Conservation (phyloP, 2,797 vertebrate species). For the Hippoglossus hippoglossus region DNA sequence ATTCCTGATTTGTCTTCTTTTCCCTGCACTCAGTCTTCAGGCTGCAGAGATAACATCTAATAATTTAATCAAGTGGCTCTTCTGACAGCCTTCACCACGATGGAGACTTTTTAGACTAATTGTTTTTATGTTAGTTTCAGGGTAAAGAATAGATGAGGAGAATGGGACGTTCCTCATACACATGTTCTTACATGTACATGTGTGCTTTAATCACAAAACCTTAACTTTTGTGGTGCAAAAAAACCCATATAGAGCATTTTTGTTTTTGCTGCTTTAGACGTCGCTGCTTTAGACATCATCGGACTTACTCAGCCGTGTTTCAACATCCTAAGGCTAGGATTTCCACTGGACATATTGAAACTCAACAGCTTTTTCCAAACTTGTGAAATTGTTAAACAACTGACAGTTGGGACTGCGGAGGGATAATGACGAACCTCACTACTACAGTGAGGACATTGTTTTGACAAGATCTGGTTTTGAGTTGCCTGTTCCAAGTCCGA, state of each 20-base stretch:
- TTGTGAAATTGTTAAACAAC: background rate
- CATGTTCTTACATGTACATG: background rate
- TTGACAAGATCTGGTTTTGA: slow-evolving; percentile 37
- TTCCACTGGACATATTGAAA: background rate
- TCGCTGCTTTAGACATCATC: background rate
- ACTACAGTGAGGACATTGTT: slow-evolving; percentile 29
- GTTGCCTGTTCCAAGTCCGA: slow-evolving; percentile 20
- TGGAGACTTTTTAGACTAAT: background rate
- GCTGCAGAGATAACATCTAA: slow-evolving; percentile 2
- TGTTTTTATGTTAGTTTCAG: too few species aligned
- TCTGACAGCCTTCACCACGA: background rate
- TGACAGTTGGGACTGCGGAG: slow-evolving; percentile 19
- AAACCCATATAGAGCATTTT: background rate
- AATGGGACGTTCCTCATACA: too few species aligned
- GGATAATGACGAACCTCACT: slow-evolving; percentile 21
- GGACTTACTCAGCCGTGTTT: background rate
- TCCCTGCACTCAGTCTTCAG: too few species aligned
- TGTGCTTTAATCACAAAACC: background rate
- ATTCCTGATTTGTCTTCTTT: too few species aligned
- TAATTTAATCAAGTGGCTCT: background rate
- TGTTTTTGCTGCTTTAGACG: background rate
- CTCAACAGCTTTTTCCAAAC: background rate
- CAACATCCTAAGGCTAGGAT: background rate
- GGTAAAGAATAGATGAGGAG: too few species aligned
- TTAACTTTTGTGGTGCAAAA: background rate